A percentile compares a stretch with the other conserved stretches of the same genome.
phyloP scores from a whole-genome alignment of 2,888 invertebrate species.

The Lepidocyrtoides sp. region DNA sequence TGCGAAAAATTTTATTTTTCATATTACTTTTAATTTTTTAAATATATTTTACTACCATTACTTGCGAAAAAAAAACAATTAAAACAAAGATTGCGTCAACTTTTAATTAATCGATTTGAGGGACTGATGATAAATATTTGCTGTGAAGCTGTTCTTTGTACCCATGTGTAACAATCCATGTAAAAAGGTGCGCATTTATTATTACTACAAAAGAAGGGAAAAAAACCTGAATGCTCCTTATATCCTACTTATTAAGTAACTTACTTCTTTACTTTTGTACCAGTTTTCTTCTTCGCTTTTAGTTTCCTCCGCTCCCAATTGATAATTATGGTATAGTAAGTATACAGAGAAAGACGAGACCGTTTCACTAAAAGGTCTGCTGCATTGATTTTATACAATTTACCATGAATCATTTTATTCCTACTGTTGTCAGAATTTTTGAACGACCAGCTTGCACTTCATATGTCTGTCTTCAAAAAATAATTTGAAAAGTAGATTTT shows the following conservation, averaged over 20 bases:
- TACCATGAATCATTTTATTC: neutral
- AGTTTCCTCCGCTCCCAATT: neutral
- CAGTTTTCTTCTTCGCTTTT: neutral
- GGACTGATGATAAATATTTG: conserved; percentile 33
- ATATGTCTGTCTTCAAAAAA: neutral
- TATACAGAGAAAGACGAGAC: neutral
- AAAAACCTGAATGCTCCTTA: conserved; percentile 42
- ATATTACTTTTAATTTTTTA: conserved; percentile 44
- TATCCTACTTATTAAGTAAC: conserved; percentile 7
- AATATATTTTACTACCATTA: conserved; percentile 64
- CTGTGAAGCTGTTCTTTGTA: neutral
- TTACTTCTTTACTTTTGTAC: conserved; percentile 9
- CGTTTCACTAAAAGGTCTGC: neutral
- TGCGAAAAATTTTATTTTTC: conserved; percentile 46
- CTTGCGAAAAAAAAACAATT: conserved; percentile 54
- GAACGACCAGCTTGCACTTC: neutral
- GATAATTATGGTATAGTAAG: neutral
- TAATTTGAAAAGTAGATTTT: neutral
- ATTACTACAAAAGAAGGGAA: neutral
- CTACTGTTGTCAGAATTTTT: neutral
- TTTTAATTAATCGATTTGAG: conserved; percentile 63
- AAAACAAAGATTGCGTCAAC: conserved; percentile 67
- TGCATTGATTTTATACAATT: neutral
- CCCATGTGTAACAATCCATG: conserved; percentile 27
- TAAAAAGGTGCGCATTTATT: neutral